These are phyloP conservation scores for Caenorhabditis brenneri DNA, from an alignment of 1,140 invertebrate genomes.

Conservation along the genomic window DNA sequence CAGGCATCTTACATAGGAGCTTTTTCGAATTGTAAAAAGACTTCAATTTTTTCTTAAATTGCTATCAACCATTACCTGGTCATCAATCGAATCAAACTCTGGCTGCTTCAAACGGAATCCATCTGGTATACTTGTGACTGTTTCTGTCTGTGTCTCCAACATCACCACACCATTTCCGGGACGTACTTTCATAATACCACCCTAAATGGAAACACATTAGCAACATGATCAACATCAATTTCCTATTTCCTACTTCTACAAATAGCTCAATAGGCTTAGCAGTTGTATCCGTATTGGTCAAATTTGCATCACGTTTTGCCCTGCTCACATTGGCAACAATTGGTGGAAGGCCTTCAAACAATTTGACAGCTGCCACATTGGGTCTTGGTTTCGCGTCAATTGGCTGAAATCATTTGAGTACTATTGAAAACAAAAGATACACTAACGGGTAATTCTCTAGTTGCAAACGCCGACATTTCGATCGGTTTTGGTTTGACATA, in stretches of 20 bases:
- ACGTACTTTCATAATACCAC: constrained; percentile 13
- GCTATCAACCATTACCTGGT: neutral
- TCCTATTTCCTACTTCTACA: neutral
- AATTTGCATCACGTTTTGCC: neutral
- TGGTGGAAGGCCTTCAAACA: constrained; percentile 24
- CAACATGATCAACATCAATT: neutral
- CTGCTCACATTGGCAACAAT: constrained; percentile 44
- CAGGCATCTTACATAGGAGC: too few species aligned
- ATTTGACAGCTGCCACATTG: neutral
- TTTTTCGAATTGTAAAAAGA: too few species aligned
- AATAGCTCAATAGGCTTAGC: constrained; percentile 26
- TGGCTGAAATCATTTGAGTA: constrained; percentile 43
- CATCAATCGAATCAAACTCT: neutral
- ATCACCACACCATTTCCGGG: neutral
- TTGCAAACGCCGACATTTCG: constrained; percentile 62
- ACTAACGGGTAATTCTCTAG: constrained; percentile 51
- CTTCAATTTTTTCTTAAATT: too few species aligned
- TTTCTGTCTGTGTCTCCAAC: neutral
- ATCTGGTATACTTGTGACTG: constrained; percentile 1
- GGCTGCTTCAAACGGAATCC: neutral
- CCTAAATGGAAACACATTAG: neutral
- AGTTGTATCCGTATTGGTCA: neutral
- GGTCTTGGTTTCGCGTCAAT: constrained; percentile 43
- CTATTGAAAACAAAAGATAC: too few species aligned
- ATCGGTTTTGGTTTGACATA: constrained; percentile 61